Evolutionary conservation across 2,113 vertebrate species (phyloP).

Genomic region (Anarrhichthys ocellatus): DNA sequence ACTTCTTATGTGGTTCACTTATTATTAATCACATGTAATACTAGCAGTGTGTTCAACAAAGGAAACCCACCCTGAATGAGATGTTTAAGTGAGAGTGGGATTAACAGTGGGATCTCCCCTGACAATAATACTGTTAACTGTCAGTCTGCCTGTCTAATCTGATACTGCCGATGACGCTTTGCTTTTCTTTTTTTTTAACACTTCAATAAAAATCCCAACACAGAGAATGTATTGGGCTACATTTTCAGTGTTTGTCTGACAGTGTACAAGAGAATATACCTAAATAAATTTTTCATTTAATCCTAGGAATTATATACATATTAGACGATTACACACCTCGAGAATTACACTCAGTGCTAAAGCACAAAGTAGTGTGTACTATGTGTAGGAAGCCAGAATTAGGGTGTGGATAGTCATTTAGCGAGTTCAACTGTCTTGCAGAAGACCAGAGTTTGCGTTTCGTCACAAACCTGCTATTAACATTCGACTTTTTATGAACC

Average conservation of each 20-base stretch:
- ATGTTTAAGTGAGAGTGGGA: conserved; percentile 4
- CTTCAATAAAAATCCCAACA: neutral
- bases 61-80: conserved; percentile 3
- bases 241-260: neutral
- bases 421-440: neutral
- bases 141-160: conserved; percentile 11
- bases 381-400: neutral
- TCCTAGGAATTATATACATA: neutral
- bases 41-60: conserved; percentile 14
- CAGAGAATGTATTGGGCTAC: neutral
- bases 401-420: neutral
- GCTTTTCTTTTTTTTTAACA: conserved; percentile 1
- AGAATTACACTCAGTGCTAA: neutral
- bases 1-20: conserved; percentile 12
- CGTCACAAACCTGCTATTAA: neutral
- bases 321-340: neutral
- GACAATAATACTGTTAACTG: conserved; percentile 16
- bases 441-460: neutral
- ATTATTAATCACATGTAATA: conserved; percentile 6
- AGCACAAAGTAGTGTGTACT: neutral
- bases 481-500: neutral
- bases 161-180: neutral
- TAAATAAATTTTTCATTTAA: neutral
- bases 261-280: neutral
- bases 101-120: neutral